Evolutionary conservation across 2,113 vertebrate species (phyloP).

Genomic region (Alethe castanea): DNA sequence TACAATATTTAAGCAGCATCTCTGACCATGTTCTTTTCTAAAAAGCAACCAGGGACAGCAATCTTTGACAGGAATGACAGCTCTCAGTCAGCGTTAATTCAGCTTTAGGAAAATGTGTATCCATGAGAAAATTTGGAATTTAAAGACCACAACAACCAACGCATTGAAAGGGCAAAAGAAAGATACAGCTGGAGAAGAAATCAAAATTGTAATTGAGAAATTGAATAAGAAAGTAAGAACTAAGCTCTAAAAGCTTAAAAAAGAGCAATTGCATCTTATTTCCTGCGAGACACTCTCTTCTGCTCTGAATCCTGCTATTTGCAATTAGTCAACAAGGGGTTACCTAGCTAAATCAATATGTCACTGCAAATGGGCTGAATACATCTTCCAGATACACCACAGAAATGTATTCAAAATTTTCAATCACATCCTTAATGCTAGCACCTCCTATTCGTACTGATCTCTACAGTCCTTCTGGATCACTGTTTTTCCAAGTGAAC

Average conservation of each 20-base stretch:
- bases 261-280: not conserved
- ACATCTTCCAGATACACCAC: not conserved
- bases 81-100: not conserved
- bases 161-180: not conserved
- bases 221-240: not conserved
- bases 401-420: not conserved
- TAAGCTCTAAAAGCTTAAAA: not conserved
- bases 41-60: not conserved
- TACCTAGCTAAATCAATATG: not conserved
- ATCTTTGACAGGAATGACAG: not conserved
- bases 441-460: not conserved
- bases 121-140: not conserved
- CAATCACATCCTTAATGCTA: not conserved
- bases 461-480: not conserved
- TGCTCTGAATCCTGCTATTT: not conserved
- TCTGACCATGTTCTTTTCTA: not conserved
- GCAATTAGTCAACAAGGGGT: not conserved
- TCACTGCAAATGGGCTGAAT: not conserved
- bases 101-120: not conserved
- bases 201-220: not conserved
- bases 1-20: not conserved
- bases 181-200: not conserved
- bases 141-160: not conserved
- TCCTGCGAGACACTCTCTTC: accelerated
- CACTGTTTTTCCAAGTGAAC: not conserved